Conservation (phyloP, 2,113 vertebrate genomes). For the Xiphias gladius region DNA sequence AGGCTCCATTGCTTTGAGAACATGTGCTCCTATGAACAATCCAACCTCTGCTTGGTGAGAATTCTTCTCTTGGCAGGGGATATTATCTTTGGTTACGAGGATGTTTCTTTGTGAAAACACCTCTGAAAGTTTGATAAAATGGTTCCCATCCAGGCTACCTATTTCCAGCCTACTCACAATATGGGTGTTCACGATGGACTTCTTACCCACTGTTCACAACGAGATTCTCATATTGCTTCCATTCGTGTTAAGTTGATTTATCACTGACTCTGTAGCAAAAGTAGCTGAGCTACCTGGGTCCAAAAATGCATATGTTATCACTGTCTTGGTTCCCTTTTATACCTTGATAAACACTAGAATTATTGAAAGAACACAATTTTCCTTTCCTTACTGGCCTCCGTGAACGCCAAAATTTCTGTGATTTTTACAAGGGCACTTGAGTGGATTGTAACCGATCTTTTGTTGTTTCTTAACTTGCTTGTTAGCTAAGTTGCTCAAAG, state of each 20-base stretch:
- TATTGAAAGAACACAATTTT: constrained; percentile 41
- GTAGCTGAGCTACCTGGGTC: constrained; percentile 43
- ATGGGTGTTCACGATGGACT: constrained; percentile 10
- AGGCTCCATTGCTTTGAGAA: constrained; percentile 36
- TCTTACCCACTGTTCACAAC: constrained; percentile 27
- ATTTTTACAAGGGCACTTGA: constrained; percentile 21
- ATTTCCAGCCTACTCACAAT: constrained; percentile 38
- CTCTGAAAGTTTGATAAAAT: constrained; percentile 51
- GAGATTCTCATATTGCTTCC: constrained; percentile 43
- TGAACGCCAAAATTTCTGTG: constrained; percentile 1
- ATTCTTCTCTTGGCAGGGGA: constrained; percentile 27
- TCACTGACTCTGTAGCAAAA: constrained; percentile 42
- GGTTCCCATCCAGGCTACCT: constrained; percentile 17
- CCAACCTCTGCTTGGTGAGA: constrained; percentile 35
- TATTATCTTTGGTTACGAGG: constrained; percentile 28
- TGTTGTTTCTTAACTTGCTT: constrained; percentile 18
- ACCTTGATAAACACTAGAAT: constrained; percentile 43
- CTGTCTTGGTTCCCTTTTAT: constrained; percentile 40
- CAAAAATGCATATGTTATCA: constrained; percentile 41
- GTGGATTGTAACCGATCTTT: no score
- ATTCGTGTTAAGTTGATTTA: constrained; percentile 35
- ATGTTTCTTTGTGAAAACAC: constrained; percentile 45
- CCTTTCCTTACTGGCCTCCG: constrained; percentile 29
- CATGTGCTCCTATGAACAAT: constrained; percentile 37
- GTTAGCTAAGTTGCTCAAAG: constrained; percentile 40